Base-by-base conservation (phyloP, 2,797 vertebrate species). In the Apogon hyalosoma region DNA sequence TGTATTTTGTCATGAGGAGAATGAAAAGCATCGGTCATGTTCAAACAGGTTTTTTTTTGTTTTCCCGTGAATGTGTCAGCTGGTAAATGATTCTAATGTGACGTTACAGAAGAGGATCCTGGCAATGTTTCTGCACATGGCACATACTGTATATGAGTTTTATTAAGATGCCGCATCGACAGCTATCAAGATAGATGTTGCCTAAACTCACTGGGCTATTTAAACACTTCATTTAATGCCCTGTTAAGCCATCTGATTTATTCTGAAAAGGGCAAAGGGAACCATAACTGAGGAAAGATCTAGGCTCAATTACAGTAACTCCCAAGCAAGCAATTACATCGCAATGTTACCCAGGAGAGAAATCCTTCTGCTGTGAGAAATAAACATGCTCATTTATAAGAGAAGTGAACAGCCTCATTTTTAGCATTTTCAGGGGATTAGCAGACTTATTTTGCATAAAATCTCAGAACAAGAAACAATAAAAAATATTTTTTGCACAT, bases 251-350 rank as follows among this genome's bases (percentile, higher is more conserved):
- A 7, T 53, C 41, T 24, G 56, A 59, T 68, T 52, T 47, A 8
- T 69, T 76, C 6, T 65, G 52, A 61, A 83, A 86, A 78, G 69
- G 58, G 39, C 77, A 83, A 80, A 73, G 58, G 43, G 54, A 77
- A 48, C 52, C 11, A 48, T 72, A 71, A 48, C 39, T 43, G 48
- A 61, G 48, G 10, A 36, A 36, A 36, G 58, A 74, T 86, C 83
- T 58, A 39, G 28, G 53, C 70, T 65, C 56, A 76, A 80, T 82
- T 80, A 76, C 38, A 55, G 69, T 39, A 73, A 49, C 68, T 71
- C 48, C 33, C 19, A 40, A 73, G 51, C 60, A 42, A 56, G 54
- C 72, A 64, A 24, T 76, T 72, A 65, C 40, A 43, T 40, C 7
- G 18, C 67, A 39, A 1, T 45, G 52, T 67, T 68, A 76, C 58